These are phyloP conservation scores for Gerris lacustris DNA, from an alignment of 2,888 invertebrate species.

Conservation along the genomic window DNA sequence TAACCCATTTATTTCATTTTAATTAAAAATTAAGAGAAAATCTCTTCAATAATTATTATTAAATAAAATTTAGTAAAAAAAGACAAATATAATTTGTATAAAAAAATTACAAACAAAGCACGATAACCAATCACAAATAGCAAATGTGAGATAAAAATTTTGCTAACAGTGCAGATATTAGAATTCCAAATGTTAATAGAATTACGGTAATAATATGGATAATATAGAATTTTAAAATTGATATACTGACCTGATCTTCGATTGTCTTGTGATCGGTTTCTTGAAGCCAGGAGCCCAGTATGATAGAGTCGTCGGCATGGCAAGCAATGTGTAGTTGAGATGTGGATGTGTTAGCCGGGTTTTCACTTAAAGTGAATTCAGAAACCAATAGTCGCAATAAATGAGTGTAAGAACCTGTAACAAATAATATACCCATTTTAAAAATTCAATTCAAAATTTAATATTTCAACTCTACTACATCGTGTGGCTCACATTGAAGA, in stretches of 20 bases:
- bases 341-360: constrained; percentile 80
- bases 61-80: no score
- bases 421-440: background rate
- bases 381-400: constrained; percentile 82
- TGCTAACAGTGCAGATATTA: no score
- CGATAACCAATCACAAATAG: no score
- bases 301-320: constrained; percentile 78
- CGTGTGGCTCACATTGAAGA: no score
- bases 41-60: no score
- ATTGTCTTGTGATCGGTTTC: constrained; percentile 93
- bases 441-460: background rate
- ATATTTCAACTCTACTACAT: background rate
- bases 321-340: constrained; percentile 71
- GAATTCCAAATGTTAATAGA: no score
- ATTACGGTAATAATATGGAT: background rate
- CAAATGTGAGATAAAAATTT: no score
- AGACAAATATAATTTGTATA: no score
- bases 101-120: no score
- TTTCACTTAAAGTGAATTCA: constrained; percentile 89
- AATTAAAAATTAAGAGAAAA: no score
- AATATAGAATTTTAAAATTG: no score
- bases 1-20: no score
- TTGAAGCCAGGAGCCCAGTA: constrained; percentile 87
- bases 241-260: constrained; percentile 74
- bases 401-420: constrained; percentile 64